Evolutionary conservation across 1,140 invertebrate species (phyloP).

Genomic region (Pogonomyrmex californicus): DNA sequence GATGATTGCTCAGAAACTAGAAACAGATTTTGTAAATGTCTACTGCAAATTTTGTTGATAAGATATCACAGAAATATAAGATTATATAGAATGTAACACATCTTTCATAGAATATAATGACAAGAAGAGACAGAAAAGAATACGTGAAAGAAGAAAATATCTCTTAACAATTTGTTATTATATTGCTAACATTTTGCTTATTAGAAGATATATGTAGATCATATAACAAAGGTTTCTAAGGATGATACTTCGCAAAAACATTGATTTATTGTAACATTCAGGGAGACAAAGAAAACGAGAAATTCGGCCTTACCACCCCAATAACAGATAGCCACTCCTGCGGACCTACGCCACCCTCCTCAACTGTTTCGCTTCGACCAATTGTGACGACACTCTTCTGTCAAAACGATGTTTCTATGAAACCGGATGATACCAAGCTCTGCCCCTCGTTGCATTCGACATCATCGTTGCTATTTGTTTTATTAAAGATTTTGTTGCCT

Average conservation of each 20-base stretch:
- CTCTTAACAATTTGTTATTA: not conserved
- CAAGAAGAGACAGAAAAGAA: no score
- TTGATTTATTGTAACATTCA: constrained; percentile 80
- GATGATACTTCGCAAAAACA: constrained; percentile 71
- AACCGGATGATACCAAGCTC: constrained; percentile 55
- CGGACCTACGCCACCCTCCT: constrained; percentile 10
- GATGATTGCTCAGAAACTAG: no score
- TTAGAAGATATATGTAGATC: constrained; percentile 1
- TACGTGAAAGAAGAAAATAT: no score
- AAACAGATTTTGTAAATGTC: no score
- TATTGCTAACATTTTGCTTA: not conserved
- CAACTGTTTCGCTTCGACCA: constrained; percentile 10
- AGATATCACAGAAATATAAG: no score
- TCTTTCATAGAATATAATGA: no score
- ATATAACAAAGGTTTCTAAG: constrained; percentile 68
- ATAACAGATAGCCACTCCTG: not conserved
- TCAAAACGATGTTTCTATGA: constrained; percentile 64
- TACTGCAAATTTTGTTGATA: no score
- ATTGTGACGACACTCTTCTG: constrained; percentile 52
- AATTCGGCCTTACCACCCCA: constrained; percentile 60
- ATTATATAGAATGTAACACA: no score
- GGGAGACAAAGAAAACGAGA: constrained; percentile 34
- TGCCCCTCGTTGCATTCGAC: constrained; percentile 46
- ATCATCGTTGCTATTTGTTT: constrained; percentile 32
- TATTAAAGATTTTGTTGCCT: constrained; percentile 6